These are phyloP conservation scores for Drosophila formosana DNA, from an alignment of 2,888 invertebrate genomes.

Conservation along the genomic window DNA sequence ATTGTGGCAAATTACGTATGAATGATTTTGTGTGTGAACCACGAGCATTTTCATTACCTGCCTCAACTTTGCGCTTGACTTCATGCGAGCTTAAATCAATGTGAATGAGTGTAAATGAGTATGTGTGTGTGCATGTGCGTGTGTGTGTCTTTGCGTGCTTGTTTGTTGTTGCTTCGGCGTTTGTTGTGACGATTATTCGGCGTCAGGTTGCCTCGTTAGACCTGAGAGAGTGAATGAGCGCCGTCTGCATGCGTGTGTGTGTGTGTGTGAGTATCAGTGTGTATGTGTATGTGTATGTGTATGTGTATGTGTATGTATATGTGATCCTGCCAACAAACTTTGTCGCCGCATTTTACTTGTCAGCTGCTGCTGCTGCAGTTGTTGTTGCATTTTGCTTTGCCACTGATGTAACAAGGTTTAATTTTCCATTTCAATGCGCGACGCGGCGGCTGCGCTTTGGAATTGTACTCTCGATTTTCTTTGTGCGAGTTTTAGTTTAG, in stretches of 20 bases:
- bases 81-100: conserved; percentile 32
- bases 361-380: conserved; percentile 47
- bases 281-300: conserved; percentile 8
- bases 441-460: conserved; percentile 71
- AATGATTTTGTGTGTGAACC: conserved; percentile 46
- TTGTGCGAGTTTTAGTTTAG: conserved; percentile 56
- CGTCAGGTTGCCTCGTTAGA: conserved; percentile 77
- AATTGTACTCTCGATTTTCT: conserved; percentile 82
- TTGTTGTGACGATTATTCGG: conserved; percentile 75
- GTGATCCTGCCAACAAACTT: conserved; percentile 68
- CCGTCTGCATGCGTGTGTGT: conserved; percentile 30
- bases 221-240: conserved; percentile 48
- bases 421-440: conserved; percentile 83
- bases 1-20: conserved; percentile 10
- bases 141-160: conserved; percentile 46
- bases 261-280: neutral
- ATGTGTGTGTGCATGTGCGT: conserved; percentile 14
- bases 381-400: conserved; percentile 58
- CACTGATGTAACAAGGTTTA: conserved; percentile 84
- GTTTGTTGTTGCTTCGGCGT: conserved; percentile 45
- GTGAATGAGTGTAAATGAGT: conserved; percentile 7
- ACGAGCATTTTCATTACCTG: conserved; percentile 58
- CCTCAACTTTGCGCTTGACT: conserved; percentile 61
- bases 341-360: conserved; percentile 61
- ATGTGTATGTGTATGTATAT: no score